Evolutionary conservation across 1,140 invertebrate genomes (phyloP), one percentile per base, ranked within the genome.

Genomic region (Thereuonema tuberculata): DNA sequence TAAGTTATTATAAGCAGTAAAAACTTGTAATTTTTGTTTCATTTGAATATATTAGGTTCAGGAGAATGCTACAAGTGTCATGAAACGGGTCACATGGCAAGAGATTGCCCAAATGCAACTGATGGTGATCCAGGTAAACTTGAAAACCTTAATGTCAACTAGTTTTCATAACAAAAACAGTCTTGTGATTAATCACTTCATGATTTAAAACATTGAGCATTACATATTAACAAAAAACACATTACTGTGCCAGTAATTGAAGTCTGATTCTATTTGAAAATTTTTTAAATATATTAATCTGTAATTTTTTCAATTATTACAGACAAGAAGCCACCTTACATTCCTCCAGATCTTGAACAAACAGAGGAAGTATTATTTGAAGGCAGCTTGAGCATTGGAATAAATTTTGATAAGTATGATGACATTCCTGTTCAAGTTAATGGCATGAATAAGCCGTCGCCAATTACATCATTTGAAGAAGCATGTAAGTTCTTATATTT

Each of bases 321-420:
- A 62, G 25, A 25, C 49, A n/a, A 58, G n/a, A 31, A 52, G 60
- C 21, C 56, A 61, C 28, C 54, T 59, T 97, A 97, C 64, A 81
- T 93, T 56, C 93, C 93, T 0, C 83, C 84, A 0, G n/a, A n/a
- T n/a, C n/a, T n/a, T n/a, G 85, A 91, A 27, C 78, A 84, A 0
- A 81, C 87, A 62, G 87, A 89, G 55, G 73, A 77, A 1, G 81
- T 81, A 46, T 77, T 93, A 3, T 91, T 89, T 66, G 77, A 76
- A 17, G 63, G 66, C 25, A 79, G 82, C 80, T 0, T 86, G 89
- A 5, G 76, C 79, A 1, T 78, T 78, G 5, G 93, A 0, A 90
- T 92, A 5, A 94, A 97, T 71, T 96, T 97, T 71, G 78, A 83
- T 29, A 88, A 90, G 64, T 93, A 90, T 68, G 83, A 92, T 59